Evolutionary conservation across 2,113 vertebrate species (phyloP).

Genomic region (Nematolebias whitei): DNA sequence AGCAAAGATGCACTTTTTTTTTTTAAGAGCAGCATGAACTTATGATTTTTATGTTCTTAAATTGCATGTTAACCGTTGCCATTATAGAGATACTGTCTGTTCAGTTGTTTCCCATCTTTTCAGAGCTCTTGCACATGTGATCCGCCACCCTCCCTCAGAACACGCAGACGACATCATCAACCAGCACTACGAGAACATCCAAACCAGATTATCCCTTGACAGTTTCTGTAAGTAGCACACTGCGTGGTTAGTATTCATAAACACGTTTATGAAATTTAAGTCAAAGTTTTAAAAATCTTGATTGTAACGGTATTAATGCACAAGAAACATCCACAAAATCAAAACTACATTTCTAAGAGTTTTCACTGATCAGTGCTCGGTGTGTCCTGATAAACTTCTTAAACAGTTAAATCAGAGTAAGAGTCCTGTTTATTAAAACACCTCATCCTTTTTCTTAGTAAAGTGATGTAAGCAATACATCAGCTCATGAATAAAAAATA

Average conservation of each 20-base stretch:
- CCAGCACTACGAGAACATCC: conserved; percentile 93
- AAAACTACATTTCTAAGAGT: no score
- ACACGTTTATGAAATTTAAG: no score
- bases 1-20: neutral
- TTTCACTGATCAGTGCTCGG: no score
- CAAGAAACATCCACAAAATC: no score
- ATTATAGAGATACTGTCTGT: conserved; percentile 2
- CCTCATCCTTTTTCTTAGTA: no score
- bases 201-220: conserved; percentile 84
- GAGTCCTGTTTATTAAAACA: no score
- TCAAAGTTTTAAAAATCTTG: no score
- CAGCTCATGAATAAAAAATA: neutral
- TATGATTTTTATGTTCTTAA: neutral
- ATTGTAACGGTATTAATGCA: no score
- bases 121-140: conserved; percentile 94
- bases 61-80: neutral
- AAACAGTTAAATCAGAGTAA: no score
- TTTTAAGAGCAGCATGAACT: neutral
- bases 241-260: no score
- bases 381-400: no score
- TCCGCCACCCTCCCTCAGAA: conserved; percentile 90
- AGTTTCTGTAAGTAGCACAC: conserved; percentile 88
- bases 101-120: conserved; percentile 57
- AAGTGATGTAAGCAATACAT: neutral
- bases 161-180: conserved; percentile 87